Conservation (phyloP, 2,797 vertebrate species). For the Bovichtus diacanthus region DNA sequence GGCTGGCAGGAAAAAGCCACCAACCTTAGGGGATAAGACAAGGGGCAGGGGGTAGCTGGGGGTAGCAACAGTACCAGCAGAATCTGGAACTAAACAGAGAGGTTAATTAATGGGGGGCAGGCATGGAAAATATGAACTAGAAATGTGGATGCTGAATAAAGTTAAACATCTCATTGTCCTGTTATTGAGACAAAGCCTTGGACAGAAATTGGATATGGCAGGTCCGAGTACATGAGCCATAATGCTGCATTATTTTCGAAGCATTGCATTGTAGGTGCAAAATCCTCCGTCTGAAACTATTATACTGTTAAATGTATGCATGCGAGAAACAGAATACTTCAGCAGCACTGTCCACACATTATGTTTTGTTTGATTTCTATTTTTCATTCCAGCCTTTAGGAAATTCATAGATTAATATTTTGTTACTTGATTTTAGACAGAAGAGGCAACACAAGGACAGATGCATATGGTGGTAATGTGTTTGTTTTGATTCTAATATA, state of each 20-base stretch:
- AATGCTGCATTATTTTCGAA: conserved; percentile 2
- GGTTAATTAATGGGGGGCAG: background rate
- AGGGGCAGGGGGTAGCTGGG: background rate
- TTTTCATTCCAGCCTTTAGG: background rate
- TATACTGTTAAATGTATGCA: background rate
- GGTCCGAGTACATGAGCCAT: background rate
- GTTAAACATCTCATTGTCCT: background rate
- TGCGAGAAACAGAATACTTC: background rate
- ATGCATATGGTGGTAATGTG: background rate
- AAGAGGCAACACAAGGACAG: background rate
- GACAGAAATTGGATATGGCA: background rate
- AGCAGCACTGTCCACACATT: background rate
- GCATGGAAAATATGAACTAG: background rate
- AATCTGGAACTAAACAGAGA: background rate
- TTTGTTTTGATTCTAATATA: no score
- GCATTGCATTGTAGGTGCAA: background rate
- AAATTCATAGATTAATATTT: background rate
- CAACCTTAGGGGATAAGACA: background rate
- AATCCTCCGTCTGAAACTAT: background rate
- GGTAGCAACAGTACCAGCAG: no score
- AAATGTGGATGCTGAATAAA: background rate
- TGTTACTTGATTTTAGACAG: background rate
- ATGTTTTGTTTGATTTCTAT: background rate
- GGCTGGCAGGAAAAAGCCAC: no score
- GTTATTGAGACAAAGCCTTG: background rate